Percentiles rank a stretch among this genome's conserved stretches.
phyloP scores from a whole-genome alignment of 1,140 invertebrate species.

The Bombus pyrosoma region DNA sequence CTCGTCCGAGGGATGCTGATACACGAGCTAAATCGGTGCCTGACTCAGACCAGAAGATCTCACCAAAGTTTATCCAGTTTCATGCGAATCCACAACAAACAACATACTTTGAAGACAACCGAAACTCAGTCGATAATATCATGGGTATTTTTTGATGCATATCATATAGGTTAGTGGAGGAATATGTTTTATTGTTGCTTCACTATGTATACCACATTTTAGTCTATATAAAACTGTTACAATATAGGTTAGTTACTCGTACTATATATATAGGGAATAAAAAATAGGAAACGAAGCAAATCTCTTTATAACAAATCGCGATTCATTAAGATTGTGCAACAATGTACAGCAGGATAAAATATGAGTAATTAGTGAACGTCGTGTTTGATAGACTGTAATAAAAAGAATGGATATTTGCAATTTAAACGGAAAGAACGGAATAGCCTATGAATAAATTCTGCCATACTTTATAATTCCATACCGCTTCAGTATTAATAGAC shows the following conservation, averaged over 20 bases:
- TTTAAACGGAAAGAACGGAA: not conserved
- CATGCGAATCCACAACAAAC: not conserved
- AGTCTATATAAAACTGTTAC: too few species aligned
- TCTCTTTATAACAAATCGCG: not conserved
- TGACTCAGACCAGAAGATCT: not conserved
- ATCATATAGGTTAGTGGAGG: too few species aligned
- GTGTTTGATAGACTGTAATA: not conserved
- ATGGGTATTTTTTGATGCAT: not conserved
- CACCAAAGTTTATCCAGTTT: not conserved
- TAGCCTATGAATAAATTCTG: not conserved
- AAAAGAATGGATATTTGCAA: not conserved
- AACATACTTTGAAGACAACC: not conserved
- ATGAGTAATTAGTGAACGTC: not conserved
- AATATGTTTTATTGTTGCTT: too few species aligned
- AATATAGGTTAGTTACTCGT: too few species aligned
- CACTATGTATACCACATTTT: too few species aligned
- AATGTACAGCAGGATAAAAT: not conserved
- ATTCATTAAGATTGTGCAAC: not conserved
- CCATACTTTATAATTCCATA: not conserved
- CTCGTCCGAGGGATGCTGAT: not conserved
- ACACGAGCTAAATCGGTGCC: constrained; percentile 4
- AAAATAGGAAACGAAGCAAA: too few species aligned
- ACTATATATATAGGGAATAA: too few species aligned
- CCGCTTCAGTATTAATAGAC: not conserved
- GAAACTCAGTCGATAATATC: not conserved